Evolutionary conservation across 2,888 invertebrate species (phyloP).

Genomic region (Limnephilus rhombicus): DNA sequence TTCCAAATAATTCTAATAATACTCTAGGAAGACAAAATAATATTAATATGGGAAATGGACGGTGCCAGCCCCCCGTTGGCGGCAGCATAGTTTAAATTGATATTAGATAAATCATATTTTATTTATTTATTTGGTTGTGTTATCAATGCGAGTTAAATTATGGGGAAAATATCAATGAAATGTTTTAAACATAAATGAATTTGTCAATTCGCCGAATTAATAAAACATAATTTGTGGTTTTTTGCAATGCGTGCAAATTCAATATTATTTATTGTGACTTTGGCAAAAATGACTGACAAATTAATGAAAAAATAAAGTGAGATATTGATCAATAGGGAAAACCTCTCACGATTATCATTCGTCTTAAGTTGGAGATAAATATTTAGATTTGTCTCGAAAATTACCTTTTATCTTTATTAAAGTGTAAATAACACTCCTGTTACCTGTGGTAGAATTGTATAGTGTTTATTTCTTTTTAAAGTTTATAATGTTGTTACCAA

Average conservation of each 20-base stretch:
- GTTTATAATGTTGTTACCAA: slow-evolving; percentile 27
- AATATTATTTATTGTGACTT: slow-evolving; percentile 21
- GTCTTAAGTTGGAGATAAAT: background rate
- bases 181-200: background rate
- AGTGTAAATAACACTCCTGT: slow-evolving; percentile 32
- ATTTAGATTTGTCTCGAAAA: slow-evolving; percentile 10
- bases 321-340: slow-evolving; percentile 21
- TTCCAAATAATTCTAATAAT: slow-evolving; percentile 68
- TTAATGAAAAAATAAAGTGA: background rate
- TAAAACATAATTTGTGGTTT: background rate
- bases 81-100: slow-evolving; percentile 62
- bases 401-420: slow-evolving; percentile 9
- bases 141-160: slow-evolving; percentile 8
- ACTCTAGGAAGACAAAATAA: slow-evolving; percentile 70
- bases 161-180: background rate
- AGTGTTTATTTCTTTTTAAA: slow-evolving; percentile 19
- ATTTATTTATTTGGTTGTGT: slow-evolving; percentile 45
- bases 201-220: slow-evolving; percentile 23
- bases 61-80: slow-evolving; percentile 61
- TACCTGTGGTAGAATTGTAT: slow-evolving; percentile 32
- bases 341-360: background rate
- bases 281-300: slow-evolving; percentile 2
- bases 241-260: background rate
- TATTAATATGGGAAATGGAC: slow-evolving; percentile 58
- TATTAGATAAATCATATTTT: slow-evolving; percentile 24